These are phyloP conservation scores for Scaptodrosophila lebanonensis DNA, from an alignment of 1,140 invertebrate species.

Conservation along the genomic window DNA sequence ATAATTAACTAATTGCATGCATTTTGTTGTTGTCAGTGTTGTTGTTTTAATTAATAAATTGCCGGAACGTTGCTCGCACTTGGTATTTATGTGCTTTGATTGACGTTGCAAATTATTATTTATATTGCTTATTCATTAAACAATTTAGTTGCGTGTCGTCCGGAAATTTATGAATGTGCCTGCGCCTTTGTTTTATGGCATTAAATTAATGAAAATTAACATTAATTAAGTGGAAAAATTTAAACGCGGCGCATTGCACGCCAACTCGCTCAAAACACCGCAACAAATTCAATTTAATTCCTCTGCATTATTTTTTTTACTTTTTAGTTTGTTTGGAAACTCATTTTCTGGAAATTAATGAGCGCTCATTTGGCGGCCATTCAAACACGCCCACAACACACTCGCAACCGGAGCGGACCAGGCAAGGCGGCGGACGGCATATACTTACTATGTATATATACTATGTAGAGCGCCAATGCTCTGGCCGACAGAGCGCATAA, in stretches of 20 bases:
- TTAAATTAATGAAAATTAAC: slow-evolving; percentile 46
- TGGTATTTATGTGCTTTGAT: no score
- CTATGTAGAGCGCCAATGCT: neutral
- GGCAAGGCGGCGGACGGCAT: slow-evolving; percentile 1
- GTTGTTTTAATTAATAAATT: no score
- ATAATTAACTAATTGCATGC: no score
- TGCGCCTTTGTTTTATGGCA: slow-evolving; percentile 19
- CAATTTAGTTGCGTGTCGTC: slow-evolving; percentile 34
- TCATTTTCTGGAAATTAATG: slow-evolving; percentile 71
- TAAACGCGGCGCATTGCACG: slow-evolving; percentile 42
- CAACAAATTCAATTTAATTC: slow-evolving; percentile 61
- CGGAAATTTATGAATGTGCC: slow-evolving; percentile 45
- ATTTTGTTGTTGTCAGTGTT: no score
- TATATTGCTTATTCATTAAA: slow-evolving; percentile 8
- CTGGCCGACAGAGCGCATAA: no score
- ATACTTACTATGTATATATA: no score
- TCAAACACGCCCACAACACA: slow-evolving; percentile 53
- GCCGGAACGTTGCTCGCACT: no score
- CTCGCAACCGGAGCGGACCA: slow-evolving; percentile 40
- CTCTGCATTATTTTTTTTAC: no score
- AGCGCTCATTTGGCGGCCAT: slow-evolving; percentile 59
- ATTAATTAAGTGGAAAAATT: slow-evolving; percentile 58
- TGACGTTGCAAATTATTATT: slow-evolving; percentile 9
- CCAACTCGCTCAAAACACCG: slow-evolving; percentile 22
- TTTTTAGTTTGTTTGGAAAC: slow-evolving; percentile 53